phyloP scores from a whole-genome alignment of 2,797 vertebrate species.

The Ctenopoma kingsleyae region DNA sequence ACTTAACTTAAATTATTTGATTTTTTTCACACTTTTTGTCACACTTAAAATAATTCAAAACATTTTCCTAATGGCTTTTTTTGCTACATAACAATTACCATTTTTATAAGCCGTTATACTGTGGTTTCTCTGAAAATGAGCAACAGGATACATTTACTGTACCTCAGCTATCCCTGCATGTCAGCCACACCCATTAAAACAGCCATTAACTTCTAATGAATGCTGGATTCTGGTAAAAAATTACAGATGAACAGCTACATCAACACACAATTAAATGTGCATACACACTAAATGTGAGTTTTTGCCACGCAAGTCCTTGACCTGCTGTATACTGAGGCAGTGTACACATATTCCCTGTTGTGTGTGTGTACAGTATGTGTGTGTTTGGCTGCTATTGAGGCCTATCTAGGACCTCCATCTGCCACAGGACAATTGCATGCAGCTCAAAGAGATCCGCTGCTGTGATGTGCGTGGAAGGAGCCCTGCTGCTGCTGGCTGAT shows the following conservation, averaged over 20 bases:
- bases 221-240: slow-evolving; percentile 9
- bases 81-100: slow-evolving; percentile 46
- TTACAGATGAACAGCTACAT: slow-evolving; percentile 17
- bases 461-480: slow-evolving; percentile 76
- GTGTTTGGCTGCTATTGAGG: slow-evolving; percentile 23
- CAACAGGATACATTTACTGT: slow-evolving; percentile 48
- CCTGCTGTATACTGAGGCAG: too few species aligned
- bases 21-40: too few species aligned
- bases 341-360: slow-evolving; percentile 12
- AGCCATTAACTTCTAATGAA: slow-evolving; percentile 26
- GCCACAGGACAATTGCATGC: slow-evolving; percentile 61
- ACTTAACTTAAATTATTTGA: too few species aligned
- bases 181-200: slow-evolving; percentile 26
- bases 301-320: not conserved
- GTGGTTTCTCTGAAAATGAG: slow-evolving; percentile 22
- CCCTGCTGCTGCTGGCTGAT: slow-evolving; percentile 64
- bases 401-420: slow-evolving; percentile 72
- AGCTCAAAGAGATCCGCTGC: slow-evolving; percentile 77
- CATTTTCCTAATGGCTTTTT: not conserved
- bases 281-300: not conserved
- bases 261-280: slow-evolving; percentile 20
- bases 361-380: slow-evolving; percentile 19
- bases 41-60: not conserved
- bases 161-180: slow-evolving; percentile 17
- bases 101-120: slow-evolving; percentile 24